Evolutionary conservation across 64 coral and sea anemone species (phyloP).

Genomic region (Astreopora myriophthalma): DNA sequence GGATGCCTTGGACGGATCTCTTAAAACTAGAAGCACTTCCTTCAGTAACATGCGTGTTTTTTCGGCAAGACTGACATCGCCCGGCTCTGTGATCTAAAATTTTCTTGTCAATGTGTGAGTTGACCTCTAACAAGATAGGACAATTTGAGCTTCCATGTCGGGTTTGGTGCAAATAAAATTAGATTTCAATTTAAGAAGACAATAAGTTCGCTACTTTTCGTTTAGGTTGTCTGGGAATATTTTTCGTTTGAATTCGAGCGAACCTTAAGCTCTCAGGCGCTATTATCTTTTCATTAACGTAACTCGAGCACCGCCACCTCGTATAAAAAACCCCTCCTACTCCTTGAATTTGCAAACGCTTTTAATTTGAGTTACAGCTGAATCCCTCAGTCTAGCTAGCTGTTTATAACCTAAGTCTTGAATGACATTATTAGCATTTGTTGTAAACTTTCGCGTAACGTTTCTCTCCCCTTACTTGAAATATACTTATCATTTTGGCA

Average conservation of each 20-base stretch:
- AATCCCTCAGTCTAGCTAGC: neutral
- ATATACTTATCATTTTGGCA: neutral
- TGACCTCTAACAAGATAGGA: slow-evolving; percentile 13
- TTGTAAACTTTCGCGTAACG: neutral
- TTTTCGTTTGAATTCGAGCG: neutral
- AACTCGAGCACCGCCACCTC: neutral
- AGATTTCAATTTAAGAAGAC: slow-evolving; percentile 22
- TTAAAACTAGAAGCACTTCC: too few relatives aligned
- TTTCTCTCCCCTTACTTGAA: neutral
- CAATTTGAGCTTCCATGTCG: neutral
- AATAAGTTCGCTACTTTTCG: neutral
- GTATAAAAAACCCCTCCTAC: neutral
- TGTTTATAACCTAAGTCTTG: neutral
- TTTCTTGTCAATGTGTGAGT: neutral
- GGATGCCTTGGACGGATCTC: neutral
- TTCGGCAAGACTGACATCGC: neutral
- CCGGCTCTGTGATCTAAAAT: neutral
- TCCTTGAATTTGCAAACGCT: neutral
- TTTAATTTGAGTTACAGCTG: neutral
- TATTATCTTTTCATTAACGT: slow-evolving; percentile 2
- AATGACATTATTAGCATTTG: neutral
- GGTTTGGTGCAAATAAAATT: slow-evolving; percentile 13
- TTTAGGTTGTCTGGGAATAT: neutral
- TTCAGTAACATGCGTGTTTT: neutral
- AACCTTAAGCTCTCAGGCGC: neutral